phyloP scores from a whole-genome alignment of 2,113 vertebrate species.

The Saguinus imperator region DNA sequence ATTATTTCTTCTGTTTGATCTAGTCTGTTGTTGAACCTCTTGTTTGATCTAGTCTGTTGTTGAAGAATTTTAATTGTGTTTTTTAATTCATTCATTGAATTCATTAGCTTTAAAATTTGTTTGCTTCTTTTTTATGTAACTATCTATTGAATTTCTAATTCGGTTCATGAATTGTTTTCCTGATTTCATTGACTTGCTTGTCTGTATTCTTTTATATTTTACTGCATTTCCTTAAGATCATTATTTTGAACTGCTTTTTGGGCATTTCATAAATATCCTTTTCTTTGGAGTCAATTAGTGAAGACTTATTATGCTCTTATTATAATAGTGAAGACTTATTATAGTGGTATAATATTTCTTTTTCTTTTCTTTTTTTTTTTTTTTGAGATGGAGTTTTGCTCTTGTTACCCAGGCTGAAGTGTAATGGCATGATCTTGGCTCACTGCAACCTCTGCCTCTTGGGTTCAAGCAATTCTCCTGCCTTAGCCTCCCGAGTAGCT shows the following conservation, averaged over 20 bases:
- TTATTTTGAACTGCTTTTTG: neutral
- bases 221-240: neutral
- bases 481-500: too few relatives aligned
- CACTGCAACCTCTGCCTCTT: too few relatives aligned
- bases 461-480: too few relatives aligned
- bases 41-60: neutral
- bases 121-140: neutral
- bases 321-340: neutral
- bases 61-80: neutral
- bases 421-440: too few relatives aligned
- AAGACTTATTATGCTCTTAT: neutral
- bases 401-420: too few relatives aligned
- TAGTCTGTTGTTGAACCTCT: neutral
- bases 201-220: neutral
- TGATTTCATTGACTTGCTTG: neutral
- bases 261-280: neutral
- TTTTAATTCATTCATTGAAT: neutral
- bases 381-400: too few relatives aligned
- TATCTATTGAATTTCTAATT: neutral
- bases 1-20: neutral
- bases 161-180: neutral
- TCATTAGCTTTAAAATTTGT: neutral
- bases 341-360: neutral
- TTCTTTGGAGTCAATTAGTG: neutral
- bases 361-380: too few relatives aligned